phyloP scores from a whole-genome alignment of 2,113 vertebrate species.

The Toxotes chatareus region DNA sequence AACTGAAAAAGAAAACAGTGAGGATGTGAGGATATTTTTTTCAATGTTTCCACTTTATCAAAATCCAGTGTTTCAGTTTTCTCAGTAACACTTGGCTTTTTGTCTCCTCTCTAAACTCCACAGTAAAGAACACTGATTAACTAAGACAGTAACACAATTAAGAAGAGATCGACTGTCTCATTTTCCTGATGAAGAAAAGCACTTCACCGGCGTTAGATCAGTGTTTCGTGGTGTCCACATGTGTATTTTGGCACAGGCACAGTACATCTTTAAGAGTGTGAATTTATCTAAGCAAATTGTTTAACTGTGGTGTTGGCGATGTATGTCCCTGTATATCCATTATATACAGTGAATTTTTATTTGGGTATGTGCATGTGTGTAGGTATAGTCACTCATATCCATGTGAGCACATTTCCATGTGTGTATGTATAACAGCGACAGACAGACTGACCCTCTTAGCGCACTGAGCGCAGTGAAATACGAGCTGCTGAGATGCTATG shows the following conservation, averaged over 20 bases:
- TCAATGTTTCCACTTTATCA: background rate
- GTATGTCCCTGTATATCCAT: background rate
- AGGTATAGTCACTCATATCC: background rate
- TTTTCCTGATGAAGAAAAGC: constrained; percentile 7
- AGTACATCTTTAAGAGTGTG: constrained; percentile 8
- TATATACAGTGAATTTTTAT: background rate
- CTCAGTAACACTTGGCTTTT: background rate
- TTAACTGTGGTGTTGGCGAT: background rate
- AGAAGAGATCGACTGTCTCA: constrained; percentile 34
- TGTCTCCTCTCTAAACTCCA: background rate
- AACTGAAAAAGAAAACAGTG: background rate
- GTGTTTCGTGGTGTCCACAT: background rate
- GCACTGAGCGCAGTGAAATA: constrained; percentile 74
- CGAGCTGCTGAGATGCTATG: constrained; percentile 68
- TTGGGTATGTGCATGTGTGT: background rate
- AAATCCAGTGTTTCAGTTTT: background rate
- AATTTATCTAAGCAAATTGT: background rate
- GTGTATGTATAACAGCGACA: constrained; percentile 41
- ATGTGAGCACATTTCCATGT: background rate
- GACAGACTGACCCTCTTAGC: constrained; percentile 66
- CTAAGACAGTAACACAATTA: constrained; percentile 41
- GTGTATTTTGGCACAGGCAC: constrained; percentile 16
- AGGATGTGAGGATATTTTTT: background rate
- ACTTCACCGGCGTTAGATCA: background rate
- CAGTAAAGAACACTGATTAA: constrained; percentile 28